Base-by-base conservation (phyloP, 2,888 invertebrate species). In the Apamea crenata region DNA sequence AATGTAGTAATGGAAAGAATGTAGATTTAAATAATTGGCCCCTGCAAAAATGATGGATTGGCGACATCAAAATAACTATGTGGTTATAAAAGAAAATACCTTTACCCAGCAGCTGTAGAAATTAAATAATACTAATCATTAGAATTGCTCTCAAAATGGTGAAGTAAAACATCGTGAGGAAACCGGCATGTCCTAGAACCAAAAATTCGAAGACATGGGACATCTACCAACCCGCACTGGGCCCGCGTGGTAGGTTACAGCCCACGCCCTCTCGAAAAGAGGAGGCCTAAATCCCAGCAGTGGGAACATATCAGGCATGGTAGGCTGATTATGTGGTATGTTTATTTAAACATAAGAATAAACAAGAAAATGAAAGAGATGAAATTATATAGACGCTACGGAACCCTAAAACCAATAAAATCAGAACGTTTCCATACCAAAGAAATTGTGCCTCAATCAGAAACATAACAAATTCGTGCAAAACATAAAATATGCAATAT, bases 401-500 rank as follows among this genome's bases (percentile, higher is more conserved):
- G 83, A 66, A 65, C 74, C 72, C 69, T 10, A 65, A 79, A 76
- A 63, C 44, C 29, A 70, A 65, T 70, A 68, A 50, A 74, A 75
- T 78, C 66, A 61, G 7, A 76, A 80, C 63, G 71, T 83, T 76
- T 4, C 50, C 66, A 2, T 32, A 29, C 36, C 10, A 78, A 87
- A 66, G 18, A 75, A 78, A 79, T 68, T 81, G 77, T 65, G 56
- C 53, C 68, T 77, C 81, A 89, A 88, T 89, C 89, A 78, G 70
- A 40, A 77, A 59, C 59, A 47, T 77, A 87, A 80, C 74, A 78
- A 71, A 74, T 75, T 63, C 76, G 65, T 72, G 63, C 72, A 47
- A 66, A 74, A 63, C 69, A 81, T 89, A 87, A 89, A 82, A 80
- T 88, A 88, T 87, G 78, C 80, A 81, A 70, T 76, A 80, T 73